These are phyloP conservation scores for Dromococcyx pavoninus DNA, from an alignment of 2,797 vertebrate species.

Conservation along the genomic window DNA sequence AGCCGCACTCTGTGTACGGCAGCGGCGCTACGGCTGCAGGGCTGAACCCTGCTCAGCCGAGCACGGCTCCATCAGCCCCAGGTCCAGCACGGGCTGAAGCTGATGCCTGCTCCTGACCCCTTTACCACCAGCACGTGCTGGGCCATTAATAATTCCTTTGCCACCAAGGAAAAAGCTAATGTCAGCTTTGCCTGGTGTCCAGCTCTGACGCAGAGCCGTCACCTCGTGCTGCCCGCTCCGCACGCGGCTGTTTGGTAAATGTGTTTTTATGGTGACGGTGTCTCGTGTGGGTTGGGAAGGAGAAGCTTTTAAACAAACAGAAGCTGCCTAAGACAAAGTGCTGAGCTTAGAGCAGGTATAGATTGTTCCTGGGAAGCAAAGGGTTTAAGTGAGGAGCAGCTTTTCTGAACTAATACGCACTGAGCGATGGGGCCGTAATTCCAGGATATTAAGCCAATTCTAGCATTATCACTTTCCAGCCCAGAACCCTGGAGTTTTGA, in stretches of 20 bases:
- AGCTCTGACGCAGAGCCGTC: background rate
- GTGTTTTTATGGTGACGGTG: background rate
- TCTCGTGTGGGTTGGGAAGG: background rate
- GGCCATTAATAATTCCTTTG: background rate
- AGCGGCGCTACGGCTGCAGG: fast-evolving
- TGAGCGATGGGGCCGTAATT: background rate
- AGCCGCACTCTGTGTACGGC: background rate
- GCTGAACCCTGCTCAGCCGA: background rate
- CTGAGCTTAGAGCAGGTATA: background rate
- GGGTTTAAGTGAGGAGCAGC: background rate
- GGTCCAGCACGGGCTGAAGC: background rate
- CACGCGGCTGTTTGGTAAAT: background rate
- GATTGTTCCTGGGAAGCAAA: background rate
- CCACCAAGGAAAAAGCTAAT: background rate
- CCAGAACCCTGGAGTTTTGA: background rate
- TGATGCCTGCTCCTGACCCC: background rate
- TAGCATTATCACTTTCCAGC: background rate
- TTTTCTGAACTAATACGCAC: background rate
- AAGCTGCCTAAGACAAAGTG: background rate
- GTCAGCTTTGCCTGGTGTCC: background rate
- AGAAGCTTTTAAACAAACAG: background rate
- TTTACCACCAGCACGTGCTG: background rate
- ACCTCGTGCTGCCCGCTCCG: background rate
- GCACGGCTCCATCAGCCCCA: background rate
- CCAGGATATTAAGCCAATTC: background rate